Percentiles rank a stretch among this genome's conserved stretches.
phyloP scores from a whole-genome alignment of 2,113 vertebrate species.

The Tretioscincus oriximinensis region DNA sequence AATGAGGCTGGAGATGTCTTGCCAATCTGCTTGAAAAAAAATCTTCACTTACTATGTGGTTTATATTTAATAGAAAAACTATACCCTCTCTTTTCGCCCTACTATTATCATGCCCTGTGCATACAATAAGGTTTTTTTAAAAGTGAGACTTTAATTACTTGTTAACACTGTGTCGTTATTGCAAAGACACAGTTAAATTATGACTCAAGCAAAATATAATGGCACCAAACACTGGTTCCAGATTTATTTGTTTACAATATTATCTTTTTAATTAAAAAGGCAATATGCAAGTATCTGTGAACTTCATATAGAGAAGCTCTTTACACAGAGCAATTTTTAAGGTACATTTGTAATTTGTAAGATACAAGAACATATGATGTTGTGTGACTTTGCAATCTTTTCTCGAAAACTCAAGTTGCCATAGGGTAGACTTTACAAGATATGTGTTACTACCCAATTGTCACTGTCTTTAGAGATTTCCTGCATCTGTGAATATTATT shows the following conservation, averaged over 20 bases:
- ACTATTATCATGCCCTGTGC: background rate
- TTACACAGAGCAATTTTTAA: background rate
- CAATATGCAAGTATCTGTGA: conserved; percentile 37
- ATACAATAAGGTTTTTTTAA: conserved; percentile 22
- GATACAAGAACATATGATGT: too few relatives aligned
- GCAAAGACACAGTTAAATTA: conserved; percentile 40
- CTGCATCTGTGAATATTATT: too few relatives aligned
- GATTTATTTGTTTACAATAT: conserved; percentile 40
- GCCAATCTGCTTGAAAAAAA: too few relatives aligned
- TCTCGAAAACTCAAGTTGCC: too few relatives aligned
- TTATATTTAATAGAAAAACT: background rate
- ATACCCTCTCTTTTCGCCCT: background rate
- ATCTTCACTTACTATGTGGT: background rate
- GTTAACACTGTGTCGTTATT: conserved; percentile 15
- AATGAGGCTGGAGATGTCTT: too few relatives aligned
- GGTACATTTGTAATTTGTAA: too few relatives aligned
- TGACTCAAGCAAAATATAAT: conserved; percentile 26
- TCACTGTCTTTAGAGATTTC: too few relatives aligned
- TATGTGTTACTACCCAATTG: too few relatives aligned
- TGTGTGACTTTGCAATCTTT: too few relatives aligned
- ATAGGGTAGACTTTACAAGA: too few relatives aligned
- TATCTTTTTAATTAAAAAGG: conserved; percentile 47
- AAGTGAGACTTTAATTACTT: conserved; percentile 25
- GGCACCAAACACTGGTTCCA: conserved; percentile 19
- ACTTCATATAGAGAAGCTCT: conserved; percentile 27